These are phyloP conservation scores for Alloscopus bannaensis DNA, from an alignment of 2,888 invertebrate genomes.

Conservation along the genomic window DNA sequence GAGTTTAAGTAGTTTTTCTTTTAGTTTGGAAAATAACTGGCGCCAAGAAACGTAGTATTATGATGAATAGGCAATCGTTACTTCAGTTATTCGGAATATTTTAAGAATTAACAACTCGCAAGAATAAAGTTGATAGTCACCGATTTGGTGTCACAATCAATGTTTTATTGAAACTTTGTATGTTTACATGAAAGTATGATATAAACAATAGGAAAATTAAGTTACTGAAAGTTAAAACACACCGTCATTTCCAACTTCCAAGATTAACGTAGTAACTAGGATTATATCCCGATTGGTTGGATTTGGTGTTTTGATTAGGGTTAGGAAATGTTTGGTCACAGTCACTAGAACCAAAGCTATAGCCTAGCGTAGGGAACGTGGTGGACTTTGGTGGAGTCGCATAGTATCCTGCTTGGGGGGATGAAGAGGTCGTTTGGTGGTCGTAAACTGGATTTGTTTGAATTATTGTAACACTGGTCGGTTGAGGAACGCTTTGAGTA, in stretches of 20 bases:
- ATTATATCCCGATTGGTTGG: slow-evolving; percentile 27
- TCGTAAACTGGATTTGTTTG: slow-evolving; percentile 28
- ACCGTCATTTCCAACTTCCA: slow-evolving; percentile 46
- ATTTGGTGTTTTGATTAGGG: slow-evolving; percentile 1
- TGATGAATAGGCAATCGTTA: slow-evolving; percentile 28
- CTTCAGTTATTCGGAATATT: not conserved
- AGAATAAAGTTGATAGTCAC: slow-evolving; percentile 3
- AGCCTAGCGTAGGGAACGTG: slow-evolving; percentile 19
- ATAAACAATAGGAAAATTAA: slow-evolving; percentile 8
- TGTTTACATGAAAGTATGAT: not conserved
- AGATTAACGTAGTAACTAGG: slow-evolving; percentile 54
- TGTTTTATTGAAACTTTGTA: slow-evolving; percentile 2
- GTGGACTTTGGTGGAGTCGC: slow-evolving; percentile 12
- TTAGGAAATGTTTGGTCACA: slow-evolving; percentile 29
- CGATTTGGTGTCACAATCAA: not conserved
- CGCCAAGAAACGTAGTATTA: slow-evolving; percentile 29
- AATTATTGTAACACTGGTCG: slow-evolving; percentile 24
- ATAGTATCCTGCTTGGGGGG: not conserved
- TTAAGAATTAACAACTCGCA: slow-evolving; percentile 10
- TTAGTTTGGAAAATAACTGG: not conserved
- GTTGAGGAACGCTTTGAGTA: slow-evolving; percentile 5
- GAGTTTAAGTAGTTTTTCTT: not conserved
- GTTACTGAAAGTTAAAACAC: not conserved
- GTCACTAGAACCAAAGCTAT: slow-evolving; percentile 13
- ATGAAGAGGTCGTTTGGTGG: not conserved